phyloP scores from a whole-genome alignment of 2,113 vertebrate species.

The Lagenorhynchus albirostris region DNA sequence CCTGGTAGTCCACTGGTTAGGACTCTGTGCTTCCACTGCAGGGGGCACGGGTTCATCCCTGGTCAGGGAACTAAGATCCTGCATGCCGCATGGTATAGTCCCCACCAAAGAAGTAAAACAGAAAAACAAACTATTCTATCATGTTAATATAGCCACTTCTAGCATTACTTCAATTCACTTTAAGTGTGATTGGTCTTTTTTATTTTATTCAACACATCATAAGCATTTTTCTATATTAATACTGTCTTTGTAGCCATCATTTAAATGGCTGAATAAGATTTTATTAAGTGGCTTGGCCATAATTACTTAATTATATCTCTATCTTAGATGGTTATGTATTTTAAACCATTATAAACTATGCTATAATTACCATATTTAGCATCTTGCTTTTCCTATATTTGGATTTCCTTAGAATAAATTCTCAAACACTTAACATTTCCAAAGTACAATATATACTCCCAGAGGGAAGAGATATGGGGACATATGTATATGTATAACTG shows the following conservation, averaged over 20 bases:
- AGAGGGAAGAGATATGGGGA: background rate
- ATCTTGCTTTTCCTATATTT: background rate
- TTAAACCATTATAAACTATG: background rate
- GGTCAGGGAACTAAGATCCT: background rate
- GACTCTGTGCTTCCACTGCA: background rate
- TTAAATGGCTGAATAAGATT: conserved; percentile 23
- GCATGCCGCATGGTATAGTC: background rate
- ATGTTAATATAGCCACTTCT: background rate
- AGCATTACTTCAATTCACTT: conserved; percentile 15
- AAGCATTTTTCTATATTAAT: background rate
- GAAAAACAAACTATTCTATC: background rate
- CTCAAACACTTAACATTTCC: conserved; percentile 16
- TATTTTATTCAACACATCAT: conserved; percentile 10
- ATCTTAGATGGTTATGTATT: conserved; percentile 1
- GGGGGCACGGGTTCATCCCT: background rate
- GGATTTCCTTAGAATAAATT: background rate
- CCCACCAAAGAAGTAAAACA: background rate
- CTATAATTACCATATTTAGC: background rate
- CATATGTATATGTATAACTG: too few species aligned
- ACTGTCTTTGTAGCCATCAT: background rate
- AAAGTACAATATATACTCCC: background rate
- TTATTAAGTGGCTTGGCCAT: background rate
- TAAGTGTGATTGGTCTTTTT: background rate
- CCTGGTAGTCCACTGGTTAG: background rate
- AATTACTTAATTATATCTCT: conserved; percentile 25